These are phyloP conservation scores for Netelia fuscicornis DNA, from an alignment of 2,888 invertebrate species.

Conservation along the genomic window DNA sequence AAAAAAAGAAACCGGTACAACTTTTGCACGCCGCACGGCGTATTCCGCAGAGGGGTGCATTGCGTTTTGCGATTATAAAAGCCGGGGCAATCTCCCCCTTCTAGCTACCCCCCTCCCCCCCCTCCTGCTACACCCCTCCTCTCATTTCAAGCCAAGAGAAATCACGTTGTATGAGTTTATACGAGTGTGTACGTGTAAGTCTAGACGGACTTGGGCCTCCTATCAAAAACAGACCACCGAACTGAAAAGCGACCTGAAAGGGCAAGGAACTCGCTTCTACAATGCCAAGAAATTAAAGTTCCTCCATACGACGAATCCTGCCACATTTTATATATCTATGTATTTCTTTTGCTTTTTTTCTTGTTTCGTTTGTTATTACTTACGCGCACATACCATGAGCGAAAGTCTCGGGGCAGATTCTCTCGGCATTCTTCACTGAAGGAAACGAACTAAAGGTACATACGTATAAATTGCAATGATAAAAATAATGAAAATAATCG, in stretches of 20 bases:
- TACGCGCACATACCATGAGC: too few relatives aligned
- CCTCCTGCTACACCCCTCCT: background rate
- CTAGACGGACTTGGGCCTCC: constrained; percentile 76
- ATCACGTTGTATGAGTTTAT: constrained; percentile 52
- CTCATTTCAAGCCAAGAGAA: constrained; percentile 32
- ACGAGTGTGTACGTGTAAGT: constrained; percentile 53
- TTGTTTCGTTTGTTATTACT: background rate
- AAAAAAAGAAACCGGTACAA: constrained; percentile 79
- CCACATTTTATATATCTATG: background rate
- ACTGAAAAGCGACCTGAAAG: constrained; percentile 81
- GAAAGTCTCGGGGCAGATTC: background rate
- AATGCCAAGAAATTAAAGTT: constrained; percentile 84
- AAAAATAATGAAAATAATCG: too few relatives aligned
- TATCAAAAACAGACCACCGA: constrained; percentile 83
- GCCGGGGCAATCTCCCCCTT: constrained; percentile 75
- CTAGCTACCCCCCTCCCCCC: background rate
- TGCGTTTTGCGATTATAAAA: constrained; percentile 83
- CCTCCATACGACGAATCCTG: constrained; percentile 67
- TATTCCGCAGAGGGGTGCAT: constrained; percentile 80
- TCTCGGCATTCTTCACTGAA: background rate
- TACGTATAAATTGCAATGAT: too few relatives aligned
- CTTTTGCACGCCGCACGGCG: constrained; percentile 77
- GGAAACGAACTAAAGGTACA: background rate
- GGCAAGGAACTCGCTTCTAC: constrained; percentile 82
- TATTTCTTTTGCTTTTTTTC: background rate